Evolutionary conservation across 2,888 invertebrate genomes (phyloP), one percentile per base, ranked within the genome.

Genomic region (Blomia tropicalis): DNA sequence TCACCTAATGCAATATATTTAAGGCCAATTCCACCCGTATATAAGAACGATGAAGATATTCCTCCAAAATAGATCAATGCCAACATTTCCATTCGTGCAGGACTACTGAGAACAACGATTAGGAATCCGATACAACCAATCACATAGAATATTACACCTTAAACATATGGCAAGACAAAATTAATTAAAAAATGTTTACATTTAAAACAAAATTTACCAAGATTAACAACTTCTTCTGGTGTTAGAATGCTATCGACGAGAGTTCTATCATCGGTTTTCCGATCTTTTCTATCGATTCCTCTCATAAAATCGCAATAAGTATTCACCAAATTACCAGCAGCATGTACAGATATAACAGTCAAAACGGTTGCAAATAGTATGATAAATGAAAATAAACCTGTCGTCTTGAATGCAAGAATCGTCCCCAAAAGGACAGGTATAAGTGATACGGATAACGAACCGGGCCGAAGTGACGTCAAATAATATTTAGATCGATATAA

Each of bases 1-100:
- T 93, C 93, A 60, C 93, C 93, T 54, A 93, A 77, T 2, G 91
- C 93, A 70, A 93, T 90, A 72, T 93, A 93, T 74, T 93, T 93
- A 63, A 93, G 80, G 64, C 92, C 93, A n/a, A n/a, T n/a, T 56
- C 93, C 93, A 63, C 93, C 93, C 1, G 93, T 93, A 71, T 93
- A 93, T n/a, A 93, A 78, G 75, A 93, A 93, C 67, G 91, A 91
- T 60, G 90, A 88, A 29, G 91, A 92, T 61, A 93, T 75, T 1
- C 93, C 93, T 62, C 93, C 92, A 76, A 93, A 93, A 73, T 91
- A 93, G 1, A 92, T 87, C 54, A 93, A 76, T 4, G 93, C 92
- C 69, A 93, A 77, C 73, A 92, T 92, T 74, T 92, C 92, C 86
- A 92, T 87, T 74, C 85, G 83, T 0, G 91, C 91, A 14, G 89